These are phyloP conservation scores for Lithophane semibrunnea DNA, from an alignment of 2,888 invertebrate species.

Conservation along the genomic window DNA sequence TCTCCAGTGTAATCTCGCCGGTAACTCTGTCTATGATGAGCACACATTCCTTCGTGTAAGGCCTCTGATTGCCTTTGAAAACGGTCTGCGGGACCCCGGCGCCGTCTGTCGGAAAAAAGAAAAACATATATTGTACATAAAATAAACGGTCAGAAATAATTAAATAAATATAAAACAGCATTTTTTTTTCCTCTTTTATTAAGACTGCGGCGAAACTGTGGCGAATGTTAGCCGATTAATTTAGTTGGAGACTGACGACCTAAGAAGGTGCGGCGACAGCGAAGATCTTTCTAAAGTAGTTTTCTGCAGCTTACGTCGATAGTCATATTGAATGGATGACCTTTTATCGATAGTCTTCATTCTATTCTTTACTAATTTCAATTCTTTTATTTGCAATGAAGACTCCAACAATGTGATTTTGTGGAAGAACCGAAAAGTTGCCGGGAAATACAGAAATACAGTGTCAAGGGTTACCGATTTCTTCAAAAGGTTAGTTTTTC, in stretches of 20 bases:
- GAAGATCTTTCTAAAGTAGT: background rate
- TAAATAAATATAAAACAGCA: background rate
- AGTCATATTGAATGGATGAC: background rate
- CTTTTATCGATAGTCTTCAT: background rate
- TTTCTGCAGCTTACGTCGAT: conserved; percentile 1
- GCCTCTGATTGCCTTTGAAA: conserved; percentile 98
- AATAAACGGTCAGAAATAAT: background rate
- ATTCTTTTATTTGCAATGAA: conserved; percentile 28
- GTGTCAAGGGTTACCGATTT: background rate
- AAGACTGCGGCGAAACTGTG: no score
- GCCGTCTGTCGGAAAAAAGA: conserved; percentile 91
- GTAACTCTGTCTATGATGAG: conserved; percentile 97
- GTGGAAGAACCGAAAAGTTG: conserved; percentile 26
- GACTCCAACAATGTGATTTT: conserved; percentile 2
- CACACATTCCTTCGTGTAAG: conserved; percentile 98
- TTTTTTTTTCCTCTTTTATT: background rate
- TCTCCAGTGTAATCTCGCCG: conserved; percentile 98
- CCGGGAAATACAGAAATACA: conserved; percentile 16
- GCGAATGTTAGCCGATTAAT: background rate
- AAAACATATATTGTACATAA: background rate
- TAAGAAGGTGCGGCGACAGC: background rate
- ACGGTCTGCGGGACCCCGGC: conserved; percentile 97
- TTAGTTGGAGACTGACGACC: background rate
- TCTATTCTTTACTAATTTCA: conserved; percentile 5
- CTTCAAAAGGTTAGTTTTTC: background rate